These are phyloP conservation scores for Girardia tigrina DNA, from an alignment of 2,888 invertebrate species.

Conservation along the genomic window DNA sequence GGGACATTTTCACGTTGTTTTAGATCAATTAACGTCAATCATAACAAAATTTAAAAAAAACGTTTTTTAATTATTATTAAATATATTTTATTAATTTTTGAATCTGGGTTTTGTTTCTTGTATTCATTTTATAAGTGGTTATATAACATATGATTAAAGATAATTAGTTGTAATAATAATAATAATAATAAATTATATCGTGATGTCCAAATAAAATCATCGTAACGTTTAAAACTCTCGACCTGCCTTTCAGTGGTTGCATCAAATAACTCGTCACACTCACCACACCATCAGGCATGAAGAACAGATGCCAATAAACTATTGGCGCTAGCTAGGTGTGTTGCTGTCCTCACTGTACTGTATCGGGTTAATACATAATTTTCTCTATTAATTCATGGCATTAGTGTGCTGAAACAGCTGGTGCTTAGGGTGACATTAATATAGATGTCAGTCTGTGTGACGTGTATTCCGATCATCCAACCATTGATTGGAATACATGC, in stretches of 20 bases:
- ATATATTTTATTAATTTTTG: no score
- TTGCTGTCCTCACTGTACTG: conserved; percentile 15
- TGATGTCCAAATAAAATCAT: no score
- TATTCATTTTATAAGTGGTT: no score
- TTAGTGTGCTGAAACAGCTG: conserved; percentile 17
- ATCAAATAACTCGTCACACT: no score
- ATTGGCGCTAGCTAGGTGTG: conserved; percentile 17
- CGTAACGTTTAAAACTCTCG: no score
- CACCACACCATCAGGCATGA: not conserved
- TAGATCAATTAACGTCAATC: no score
- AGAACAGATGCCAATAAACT: conserved; percentile 1
- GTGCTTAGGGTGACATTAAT: not conserved
- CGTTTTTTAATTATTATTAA: no score
- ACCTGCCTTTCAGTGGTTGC: not conserved
- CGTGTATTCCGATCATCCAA: conserved; percentile 7
- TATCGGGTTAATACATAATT: not conserved
- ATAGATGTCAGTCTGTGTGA: conserved; percentile 20
- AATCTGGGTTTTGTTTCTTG: no score
- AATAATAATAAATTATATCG: not conserved
- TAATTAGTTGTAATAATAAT: conserved; percentile 10
- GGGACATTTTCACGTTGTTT: no score
- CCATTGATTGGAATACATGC: not conserved
- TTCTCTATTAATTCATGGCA: conserved; percentile 13
- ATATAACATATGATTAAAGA: no score
- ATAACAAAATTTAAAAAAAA: no score